Evolutionary conservation across 30 jellyfish, hydroid and myxozoan genomes (phyloP).

Genomic region (Cassiopea andromeda): DNA sequence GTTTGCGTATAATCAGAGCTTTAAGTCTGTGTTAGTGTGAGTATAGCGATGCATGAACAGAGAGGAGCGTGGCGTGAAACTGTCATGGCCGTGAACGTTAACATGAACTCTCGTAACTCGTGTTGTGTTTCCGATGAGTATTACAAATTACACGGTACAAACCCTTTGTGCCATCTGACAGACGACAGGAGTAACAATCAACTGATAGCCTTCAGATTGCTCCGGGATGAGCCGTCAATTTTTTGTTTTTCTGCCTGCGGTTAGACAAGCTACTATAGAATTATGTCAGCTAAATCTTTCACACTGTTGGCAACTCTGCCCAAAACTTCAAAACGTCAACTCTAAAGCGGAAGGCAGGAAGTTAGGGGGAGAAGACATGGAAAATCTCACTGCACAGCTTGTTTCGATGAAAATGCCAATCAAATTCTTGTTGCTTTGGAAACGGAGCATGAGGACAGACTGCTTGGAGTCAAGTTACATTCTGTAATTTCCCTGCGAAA

Average conservation of each 20-base stretch:
- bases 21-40: conserved; percentile 15
- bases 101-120: conserved; percentile 24
- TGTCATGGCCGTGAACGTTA: conserved; percentile 49
- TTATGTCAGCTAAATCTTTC: conserved; percentile 91
- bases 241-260: conserved; percentile 93
- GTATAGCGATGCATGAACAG: conserved; percentile 20
- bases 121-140: conserved; percentile 58
- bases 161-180: conserved; percentile 93
- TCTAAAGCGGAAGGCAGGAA: conserved; percentile 71
- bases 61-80: conserved; percentile 52
- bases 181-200: conserved; percentile 66
- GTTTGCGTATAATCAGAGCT: conserved; percentile 3
- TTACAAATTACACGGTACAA: conserved; percentile 49
- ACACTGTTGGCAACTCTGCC: conserved; percentile 92
- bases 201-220: conserved; percentile 80
- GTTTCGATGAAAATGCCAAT: conserved; percentile 71
- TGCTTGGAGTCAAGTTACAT: conserved; percentile 59
- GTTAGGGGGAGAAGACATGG: conserved; percentile 71
- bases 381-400: conserved; percentile 79
- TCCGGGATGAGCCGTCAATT: conserved; percentile 86
- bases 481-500: conserved; percentile 51
- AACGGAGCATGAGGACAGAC: conserved; percentile 68
- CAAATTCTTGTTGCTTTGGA: conserved; percentile 75
- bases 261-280: conserved; percentile 86
- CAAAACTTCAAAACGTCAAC: conserved; percentile 80